Percentiles rank a stretch among this genome's conserved stretches.
Conservation (phyloP, 2,113 vertebrate species). For the Pedetes capensis region DNA sequence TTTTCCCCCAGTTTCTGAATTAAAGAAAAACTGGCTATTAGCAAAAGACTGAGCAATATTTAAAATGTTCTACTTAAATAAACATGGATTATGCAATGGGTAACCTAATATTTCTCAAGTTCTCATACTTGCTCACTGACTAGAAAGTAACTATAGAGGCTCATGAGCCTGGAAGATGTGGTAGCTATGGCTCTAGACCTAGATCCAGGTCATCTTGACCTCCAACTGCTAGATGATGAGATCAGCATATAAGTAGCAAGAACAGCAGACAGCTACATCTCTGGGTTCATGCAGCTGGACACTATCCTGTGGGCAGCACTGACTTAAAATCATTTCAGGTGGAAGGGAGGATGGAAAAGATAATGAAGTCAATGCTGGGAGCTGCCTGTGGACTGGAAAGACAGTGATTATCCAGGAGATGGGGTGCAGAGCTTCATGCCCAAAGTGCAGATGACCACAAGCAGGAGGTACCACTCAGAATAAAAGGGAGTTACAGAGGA, state of each 20-base stretch:
- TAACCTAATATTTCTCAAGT: background rate
- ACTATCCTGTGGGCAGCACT: background rate
- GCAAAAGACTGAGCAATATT: background rate
- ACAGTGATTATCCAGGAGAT: background rate
- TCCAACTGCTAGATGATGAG: background rate
- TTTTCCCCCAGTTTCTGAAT: slow-evolving; percentile 7
- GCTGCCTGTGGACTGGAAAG: background rate
- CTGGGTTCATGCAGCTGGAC: background rate
- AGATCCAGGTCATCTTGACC: background rate
- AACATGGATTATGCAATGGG: background rate
- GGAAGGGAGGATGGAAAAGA: background rate
- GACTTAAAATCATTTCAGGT: slow-evolving; percentile 30
- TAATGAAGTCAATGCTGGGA: background rate
- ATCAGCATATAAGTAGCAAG: background rate
- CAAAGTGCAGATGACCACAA: background rate
- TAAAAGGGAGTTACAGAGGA: background rate
- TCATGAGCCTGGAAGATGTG: background rate
- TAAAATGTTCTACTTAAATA: slow-evolving; percentile 34
- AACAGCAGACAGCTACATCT: background rate
- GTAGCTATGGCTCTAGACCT: background rate
- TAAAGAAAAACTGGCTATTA: background rate
- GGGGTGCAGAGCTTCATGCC: background rate
- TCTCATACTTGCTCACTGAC: background rate
- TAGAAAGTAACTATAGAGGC: background rate
- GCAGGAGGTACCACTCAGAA: background rate